phyloP scores from a whole-genome alignment of 2,113 vertebrate genomes.

The Periophthalmodon schlosseri region DNA sequence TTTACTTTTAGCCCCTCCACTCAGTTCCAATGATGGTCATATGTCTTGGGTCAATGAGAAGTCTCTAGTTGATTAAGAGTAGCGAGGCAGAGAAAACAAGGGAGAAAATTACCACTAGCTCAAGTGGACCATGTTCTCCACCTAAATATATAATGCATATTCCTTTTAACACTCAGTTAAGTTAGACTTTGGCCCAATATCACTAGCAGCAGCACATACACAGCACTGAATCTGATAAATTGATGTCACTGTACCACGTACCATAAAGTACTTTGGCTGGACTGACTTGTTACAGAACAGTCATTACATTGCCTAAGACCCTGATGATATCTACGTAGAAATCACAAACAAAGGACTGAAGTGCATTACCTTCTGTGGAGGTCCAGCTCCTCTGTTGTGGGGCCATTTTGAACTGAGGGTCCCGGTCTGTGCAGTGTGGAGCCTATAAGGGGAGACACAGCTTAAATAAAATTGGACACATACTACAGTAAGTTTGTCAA shows the following conservation, averaged over 20 bases:
- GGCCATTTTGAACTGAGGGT: conserved; percentile 95
- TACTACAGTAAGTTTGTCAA: too few relatives aligned
- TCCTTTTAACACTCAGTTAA: too few relatives aligned
- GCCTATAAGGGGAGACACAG: conserved; percentile 73
- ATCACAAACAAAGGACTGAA: too few relatives aligned
- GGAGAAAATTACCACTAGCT: background rate
- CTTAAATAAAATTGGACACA: conserved; percentile 27
- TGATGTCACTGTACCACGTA: background rate
- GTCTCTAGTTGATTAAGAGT: too few relatives aligned
- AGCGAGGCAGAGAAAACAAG: too few relatives aligned
- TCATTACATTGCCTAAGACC: background rate
- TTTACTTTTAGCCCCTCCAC: background rate
- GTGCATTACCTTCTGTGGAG: conserved; percentile 87
- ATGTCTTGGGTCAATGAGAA: background rate
- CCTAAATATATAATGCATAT: background rate
- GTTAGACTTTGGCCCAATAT: background rate
- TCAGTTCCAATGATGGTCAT: background rate
- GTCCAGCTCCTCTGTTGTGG: conserved; percentile 92
- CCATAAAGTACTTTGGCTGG: background rate
- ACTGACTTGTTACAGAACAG: background rate
- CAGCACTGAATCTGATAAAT: background rate
- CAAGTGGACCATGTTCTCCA: background rate
- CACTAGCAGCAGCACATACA: background rate
- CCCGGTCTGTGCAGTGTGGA: conserved; percentile 90
- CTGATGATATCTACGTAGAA: too few relatives aligned